phyloP scores from a whole-genome alignment of 2,888 invertebrate genomes.

The Rhodophaea formosa region DNA sequence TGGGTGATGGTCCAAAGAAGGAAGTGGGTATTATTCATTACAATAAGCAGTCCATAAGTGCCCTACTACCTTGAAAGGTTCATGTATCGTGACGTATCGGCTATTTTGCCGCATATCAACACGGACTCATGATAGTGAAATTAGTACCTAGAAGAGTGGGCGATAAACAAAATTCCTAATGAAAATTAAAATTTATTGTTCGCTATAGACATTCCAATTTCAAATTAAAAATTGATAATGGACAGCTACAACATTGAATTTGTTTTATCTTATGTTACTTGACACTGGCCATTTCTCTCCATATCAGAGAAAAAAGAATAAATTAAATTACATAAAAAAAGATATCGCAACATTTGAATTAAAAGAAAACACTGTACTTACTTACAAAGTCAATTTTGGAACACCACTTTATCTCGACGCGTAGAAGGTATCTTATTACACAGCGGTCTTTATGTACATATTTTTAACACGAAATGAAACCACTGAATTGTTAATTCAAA shows the following conservation, averaged over 20 bases:
- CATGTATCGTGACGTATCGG: conserved; percentile 40
- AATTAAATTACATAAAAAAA: conserved; percentile 41
- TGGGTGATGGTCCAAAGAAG: conserved; percentile 41
- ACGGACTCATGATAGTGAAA: conserved; percentile 40
- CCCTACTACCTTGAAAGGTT: conserved; percentile 57
- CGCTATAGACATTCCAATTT: background rate
- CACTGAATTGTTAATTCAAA: conserved; percentile 45
- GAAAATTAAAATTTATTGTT: background rate
- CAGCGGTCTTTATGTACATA: conserved; percentile 48
- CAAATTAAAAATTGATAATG: background rate
- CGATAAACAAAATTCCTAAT: background rate
- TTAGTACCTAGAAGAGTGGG: conserved; percentile 16
- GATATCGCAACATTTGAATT: conserved; percentile 48
- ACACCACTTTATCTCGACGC: conserved; percentile 38
- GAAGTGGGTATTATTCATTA: conserved; percentile 37
- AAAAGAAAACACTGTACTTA: conserved; percentile 54
- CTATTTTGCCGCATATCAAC: conserved; percentile 41
- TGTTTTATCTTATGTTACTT: background rate
- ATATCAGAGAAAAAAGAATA: background rate
- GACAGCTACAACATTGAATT: background rate
- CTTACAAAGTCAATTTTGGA: conserved; percentile 54
- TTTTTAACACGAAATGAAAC: conserved; percentile 41
- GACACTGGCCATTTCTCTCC: background rate
- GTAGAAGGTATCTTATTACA: conserved; percentile 44
- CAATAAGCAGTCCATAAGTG: conserved; percentile 41